phyloP scores from a whole-genome alignment of 1,140 invertebrate species.

The Drosophila varians region DNA sequence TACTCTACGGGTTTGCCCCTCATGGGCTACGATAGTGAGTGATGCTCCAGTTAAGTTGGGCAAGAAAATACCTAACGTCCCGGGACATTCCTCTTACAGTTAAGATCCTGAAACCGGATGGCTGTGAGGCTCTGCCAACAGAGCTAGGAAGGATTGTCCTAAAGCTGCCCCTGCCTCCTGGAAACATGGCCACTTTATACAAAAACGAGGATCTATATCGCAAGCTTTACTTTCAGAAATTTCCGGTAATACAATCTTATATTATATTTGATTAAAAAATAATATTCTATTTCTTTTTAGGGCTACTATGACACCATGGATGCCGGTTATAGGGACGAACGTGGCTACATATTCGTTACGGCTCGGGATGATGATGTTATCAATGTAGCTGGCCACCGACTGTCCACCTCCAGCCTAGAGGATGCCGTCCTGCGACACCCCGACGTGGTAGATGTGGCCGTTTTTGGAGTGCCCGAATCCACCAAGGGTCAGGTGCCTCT shows the following conservation, averaged over 20 bases:
- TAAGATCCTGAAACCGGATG: slow-evolving; percentile 89
- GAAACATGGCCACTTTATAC: slow-evolving; percentile 92
- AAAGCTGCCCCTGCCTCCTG: slow-evolving; percentile 94
- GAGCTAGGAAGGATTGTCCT: slow-evolving; percentile 93
- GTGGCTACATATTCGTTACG: slow-evolving; percentile 94
- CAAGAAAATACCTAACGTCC: background rate
- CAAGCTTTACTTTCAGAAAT: slow-evolving; percentile 91
- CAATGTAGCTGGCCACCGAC: slow-evolving; percentile 95
- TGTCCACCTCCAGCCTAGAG: slow-evolving; percentile 94
- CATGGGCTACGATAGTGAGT: slow-evolving; percentile 92
- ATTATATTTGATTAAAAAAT: background rate
- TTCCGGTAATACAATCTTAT: slow-evolving; percentile 87
- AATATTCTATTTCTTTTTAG: slow-evolving; percentile 84
- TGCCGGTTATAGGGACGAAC: slow-evolving; percentile 92
- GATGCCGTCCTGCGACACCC: slow-evolving; percentile 93
- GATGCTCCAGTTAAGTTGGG: slow-evolving; percentile 8
- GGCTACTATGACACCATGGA: slow-evolving; percentile 99
- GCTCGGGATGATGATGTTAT: slow-evolving; percentile 97
- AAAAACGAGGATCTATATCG: slow-evolving; percentile 92
- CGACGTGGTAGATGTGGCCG: slow-evolving; percentile 92
- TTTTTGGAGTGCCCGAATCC: slow-evolving; percentile 94
- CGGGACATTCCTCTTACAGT: slow-evolving; percentile 85
- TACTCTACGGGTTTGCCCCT: slow-evolving; percentile 90
- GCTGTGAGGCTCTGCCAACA: slow-evolving; percentile 86
- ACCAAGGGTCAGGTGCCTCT: slow-evolving; percentile 96